Percentiles rank a stretch among this genome's conserved stretches.
Conservation (phyloP, 2,888 invertebrate species). For the Hydroisotoma schaefferi region DNA sequence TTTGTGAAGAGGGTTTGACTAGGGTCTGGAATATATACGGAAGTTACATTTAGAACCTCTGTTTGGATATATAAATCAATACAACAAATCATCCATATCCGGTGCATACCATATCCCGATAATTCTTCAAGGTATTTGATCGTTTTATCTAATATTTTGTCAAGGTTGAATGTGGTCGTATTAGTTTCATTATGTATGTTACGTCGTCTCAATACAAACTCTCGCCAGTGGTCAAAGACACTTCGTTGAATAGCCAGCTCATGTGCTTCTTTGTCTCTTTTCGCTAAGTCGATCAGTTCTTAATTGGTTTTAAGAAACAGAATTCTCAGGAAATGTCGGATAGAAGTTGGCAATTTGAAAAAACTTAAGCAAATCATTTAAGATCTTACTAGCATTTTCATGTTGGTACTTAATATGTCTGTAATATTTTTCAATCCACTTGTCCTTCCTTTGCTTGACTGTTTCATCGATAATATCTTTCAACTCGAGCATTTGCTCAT, state of each 20-base stretch:
- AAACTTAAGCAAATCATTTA: background rate
- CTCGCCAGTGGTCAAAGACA: slow-evolving; percentile 23
- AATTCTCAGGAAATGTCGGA: too few species aligned
- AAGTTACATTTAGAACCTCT: too few species aligned
- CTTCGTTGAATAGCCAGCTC: slow-evolving; percentile 13
- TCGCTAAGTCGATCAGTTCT: background rate
- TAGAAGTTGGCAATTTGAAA: background rate
- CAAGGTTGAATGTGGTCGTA: slow-evolving; percentile 7
- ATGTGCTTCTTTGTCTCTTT: slow-evolving; percentile 4
- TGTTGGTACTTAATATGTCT: slow-evolving; percentile 6
- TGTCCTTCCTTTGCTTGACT: background rate
- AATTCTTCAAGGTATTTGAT: background rate
- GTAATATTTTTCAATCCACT: slow-evolving; percentile 20
- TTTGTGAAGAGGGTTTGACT: too few species aligned
- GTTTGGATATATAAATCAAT: too few species aligned
- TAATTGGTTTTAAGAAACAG: too few species aligned
- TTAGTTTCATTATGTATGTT: slow-evolving; percentile 1
- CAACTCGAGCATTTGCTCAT: slow-evolving; percentile 18
- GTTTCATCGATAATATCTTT: slow-evolving; percentile 18
- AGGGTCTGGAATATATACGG: too few species aligned
- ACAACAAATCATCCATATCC: too few species aligned
- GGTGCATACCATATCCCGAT: slow-evolving; percentile 15
- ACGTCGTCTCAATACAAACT: background rate
- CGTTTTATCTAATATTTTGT: slow-evolving; percentile 6
- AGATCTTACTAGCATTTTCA: slow-evolving; percentile 10